Evolutionary conservation across 2,888 invertebrate species (phyloP), one percentile per base, ranked within the genome.

Genomic region (Achlya flavicornis): DNA sequence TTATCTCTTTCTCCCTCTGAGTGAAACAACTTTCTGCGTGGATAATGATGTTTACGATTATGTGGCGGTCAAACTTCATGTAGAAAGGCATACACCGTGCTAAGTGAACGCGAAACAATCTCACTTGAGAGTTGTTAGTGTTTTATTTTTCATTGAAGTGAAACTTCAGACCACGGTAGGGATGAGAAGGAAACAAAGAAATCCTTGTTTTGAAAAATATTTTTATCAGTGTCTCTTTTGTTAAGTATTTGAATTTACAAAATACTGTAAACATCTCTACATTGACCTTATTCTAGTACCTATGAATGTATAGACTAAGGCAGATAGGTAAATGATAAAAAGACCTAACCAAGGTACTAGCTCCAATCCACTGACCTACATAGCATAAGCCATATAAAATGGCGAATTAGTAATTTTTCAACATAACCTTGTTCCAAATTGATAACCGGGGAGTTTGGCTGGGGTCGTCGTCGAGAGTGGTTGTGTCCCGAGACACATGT

Each of bases 361-460:
- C 48, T 14, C 16, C 1, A 48, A 16, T 7, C 16, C 48, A 48
- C 53, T 53, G 53, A 53, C 53, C 53, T 19, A 53, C 16, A 53
- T 53, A 53, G 16, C 19, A 19, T 53, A 19, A 16, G 16, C 53
- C 16, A 53, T 19, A 53, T 16, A 53, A 53, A 53, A 53, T 53
- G 2, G 10, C 53, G 10, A 48, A 16, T 60, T 19, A 60, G 60
- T 38, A n/a, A 26, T 38, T 14, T 60, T 26, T 60, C 10, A n/a
- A 65, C 65, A 64, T 53, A n/a, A 12, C 66, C 67, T 69, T 64
- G 69, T 64, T 33, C 69, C 53, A 65, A 35, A n/a, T n/a, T n/a
- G n/a, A n/a, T n/a, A n/a, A n/a, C n/a, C n/a, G n/a, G n/a, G n/a
- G n/a, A n/a, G n/a, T n/a, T n/a, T n/a, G n/a, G n/a, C n/a, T n/a